phyloP scores from a whole-genome alignment of 2,888 invertebrate species.

The Meta bourneti region DNA sequence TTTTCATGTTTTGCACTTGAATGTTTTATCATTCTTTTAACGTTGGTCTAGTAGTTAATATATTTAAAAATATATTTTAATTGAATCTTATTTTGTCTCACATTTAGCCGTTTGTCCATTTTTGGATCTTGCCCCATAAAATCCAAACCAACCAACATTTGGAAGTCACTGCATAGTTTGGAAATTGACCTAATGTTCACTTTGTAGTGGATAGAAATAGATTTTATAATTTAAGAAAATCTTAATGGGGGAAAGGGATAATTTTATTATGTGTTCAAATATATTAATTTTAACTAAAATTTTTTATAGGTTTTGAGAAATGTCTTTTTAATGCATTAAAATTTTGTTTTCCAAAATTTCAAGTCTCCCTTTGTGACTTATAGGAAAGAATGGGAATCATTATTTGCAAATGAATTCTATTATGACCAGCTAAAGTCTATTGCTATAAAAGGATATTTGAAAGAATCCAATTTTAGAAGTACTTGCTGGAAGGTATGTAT shows the following conservation, averaged over 20 bases:
- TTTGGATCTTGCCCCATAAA: no score
- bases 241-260: background rate
- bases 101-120: no score
- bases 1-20: no score
- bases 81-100: no score
- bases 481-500: conserved; percentile 77
- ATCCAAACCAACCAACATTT: no score
- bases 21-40: no score
- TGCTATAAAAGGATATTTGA: conserved; percentile 76
- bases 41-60: no score
- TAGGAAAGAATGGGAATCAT: conserved; percentile 78
- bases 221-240: background rate
- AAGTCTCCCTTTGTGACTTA: background rate
- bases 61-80: no score
- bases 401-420: conserved; percentile 34
- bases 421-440: conserved; percentile 65
- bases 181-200: no score
- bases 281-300: background rate
- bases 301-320: background rate
- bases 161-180: no score
- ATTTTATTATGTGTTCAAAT: background rate
- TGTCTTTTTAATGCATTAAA: background rate
- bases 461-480: conserved; percentile 78
- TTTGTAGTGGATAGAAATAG: background rate
- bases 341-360: background rate